Conservation (phyloP, 2,888 invertebrate genomes). For the Peribatodes rhomboidaria region DNA sequence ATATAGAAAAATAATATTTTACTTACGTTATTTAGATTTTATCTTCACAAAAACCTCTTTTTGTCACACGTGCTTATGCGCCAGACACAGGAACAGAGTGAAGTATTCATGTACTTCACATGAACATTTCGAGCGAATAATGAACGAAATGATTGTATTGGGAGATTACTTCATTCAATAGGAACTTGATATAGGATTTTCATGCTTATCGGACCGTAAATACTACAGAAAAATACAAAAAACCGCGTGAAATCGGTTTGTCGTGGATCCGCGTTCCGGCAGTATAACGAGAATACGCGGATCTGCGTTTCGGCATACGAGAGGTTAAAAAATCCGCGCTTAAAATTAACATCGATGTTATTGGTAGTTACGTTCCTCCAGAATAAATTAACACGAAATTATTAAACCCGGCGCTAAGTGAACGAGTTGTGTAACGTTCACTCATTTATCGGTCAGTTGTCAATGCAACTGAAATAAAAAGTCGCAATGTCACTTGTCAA, state of each 20-base stretch:
- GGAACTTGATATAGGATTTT: constrained; percentile 19
- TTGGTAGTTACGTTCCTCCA: too few species aligned
- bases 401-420: too few species aligned
- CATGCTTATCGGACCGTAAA: constrained; percentile 15
- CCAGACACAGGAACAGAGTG: constrained; percentile 17
- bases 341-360: too few species aligned
- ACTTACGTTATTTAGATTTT: constrained; percentile 18
- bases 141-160: constrained; percentile 19
- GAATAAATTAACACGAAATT: too few species aligned
- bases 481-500: too few species aligned
- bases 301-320: constrained; percentile 19
- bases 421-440: too few species aligned
- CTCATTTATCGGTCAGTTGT: too few species aligned
- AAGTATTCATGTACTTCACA: constrained; percentile 13
- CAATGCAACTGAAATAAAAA: too few species aligned
- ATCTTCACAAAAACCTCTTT: constrained; percentile 16
- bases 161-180: constrained; percentile 21
- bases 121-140: constrained; percentile 21
- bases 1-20: constrained; percentile 24
- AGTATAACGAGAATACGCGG: constrained; percentile 21
- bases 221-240: constrained; percentile 19
- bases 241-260: constrained; percentile 21
- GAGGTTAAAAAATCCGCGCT: too few species aligned
- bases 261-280: constrained; percentile 23
- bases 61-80: constrained; percentile 16